Conservation (phyloP, 2,113 vertebrate species). For the Ornithorhynchus anatinus region DNA sequence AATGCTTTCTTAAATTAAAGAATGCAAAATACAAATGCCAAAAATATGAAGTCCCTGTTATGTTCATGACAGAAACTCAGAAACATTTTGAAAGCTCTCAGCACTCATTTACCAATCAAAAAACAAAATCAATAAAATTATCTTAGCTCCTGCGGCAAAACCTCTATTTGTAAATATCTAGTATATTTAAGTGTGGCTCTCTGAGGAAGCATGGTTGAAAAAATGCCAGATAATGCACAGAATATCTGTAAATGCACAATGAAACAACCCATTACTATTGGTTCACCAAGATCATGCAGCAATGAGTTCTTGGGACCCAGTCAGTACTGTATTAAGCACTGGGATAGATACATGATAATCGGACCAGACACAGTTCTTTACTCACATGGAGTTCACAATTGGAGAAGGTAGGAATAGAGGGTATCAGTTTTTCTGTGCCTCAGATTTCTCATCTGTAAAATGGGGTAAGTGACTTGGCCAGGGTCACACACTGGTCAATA, state of each 20-base stretch:
- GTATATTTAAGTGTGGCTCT: background rate
- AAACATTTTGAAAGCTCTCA: constrained; percentile 5
- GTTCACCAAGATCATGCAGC: too few species aligned
- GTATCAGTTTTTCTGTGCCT: too few species aligned
- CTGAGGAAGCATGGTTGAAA: background rate
- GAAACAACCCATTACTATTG: background rate
- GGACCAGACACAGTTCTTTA: too few species aligned
- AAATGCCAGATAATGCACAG: background rate
- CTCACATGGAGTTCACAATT: too few species aligned
- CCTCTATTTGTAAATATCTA: background rate
- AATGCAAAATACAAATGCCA: constrained; percentile 36
- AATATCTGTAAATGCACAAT: background rate
- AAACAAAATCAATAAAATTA: constrained; percentile 14
- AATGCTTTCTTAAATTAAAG: constrained; percentile 24
- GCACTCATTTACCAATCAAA: constrained; percentile 8
- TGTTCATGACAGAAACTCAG: constrained; percentile 22
- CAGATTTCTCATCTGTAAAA: too few species aligned
- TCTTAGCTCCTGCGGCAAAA: background rate
- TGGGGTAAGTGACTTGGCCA: too few species aligned
- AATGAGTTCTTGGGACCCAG: too few species aligned
- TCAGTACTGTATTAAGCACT: too few species aligned
- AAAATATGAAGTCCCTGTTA: constrained; percentile 2
- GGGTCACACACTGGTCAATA: too few species aligned
- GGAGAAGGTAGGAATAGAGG: too few species aligned
- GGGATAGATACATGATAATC: too few species aligned